A percentile compares a stretch with the other conserved stretches of the same genome.
Evolutionary conservation across 2,113 vertebrate genomes (phyloP).

Genomic region (Sitta europaea): DNA sequence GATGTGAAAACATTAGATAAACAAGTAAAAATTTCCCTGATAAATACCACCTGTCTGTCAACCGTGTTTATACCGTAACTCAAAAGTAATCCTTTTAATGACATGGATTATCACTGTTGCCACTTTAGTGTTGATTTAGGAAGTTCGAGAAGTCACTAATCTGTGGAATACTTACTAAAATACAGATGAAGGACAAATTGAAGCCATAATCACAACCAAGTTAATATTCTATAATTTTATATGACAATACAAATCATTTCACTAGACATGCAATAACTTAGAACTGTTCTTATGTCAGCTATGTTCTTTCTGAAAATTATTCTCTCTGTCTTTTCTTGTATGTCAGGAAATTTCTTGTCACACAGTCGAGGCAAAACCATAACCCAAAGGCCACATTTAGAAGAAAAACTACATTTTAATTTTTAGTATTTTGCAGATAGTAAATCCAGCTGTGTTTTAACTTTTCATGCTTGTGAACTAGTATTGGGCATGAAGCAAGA

Average conservation of each 20-base stretch:
- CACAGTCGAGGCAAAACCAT: neutral
- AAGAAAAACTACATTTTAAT: neutral
- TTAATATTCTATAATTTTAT: neutral
- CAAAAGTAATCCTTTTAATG: neutral
- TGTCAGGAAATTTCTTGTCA: neutral
- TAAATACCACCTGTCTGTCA: neutral
- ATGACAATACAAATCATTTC: neutral
- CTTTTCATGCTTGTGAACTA: neutral
- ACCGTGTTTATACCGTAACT: neutral
- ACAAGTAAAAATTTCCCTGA: neutral
- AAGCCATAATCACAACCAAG: neutral
- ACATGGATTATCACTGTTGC: neutral
- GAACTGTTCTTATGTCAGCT: neutral
- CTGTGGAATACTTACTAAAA: neutral
- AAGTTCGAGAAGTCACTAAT: neutral
- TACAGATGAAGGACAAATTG: neutral
- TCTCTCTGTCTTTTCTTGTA: neutral
- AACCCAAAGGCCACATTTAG: neutral
- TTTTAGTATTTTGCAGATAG: neutral
- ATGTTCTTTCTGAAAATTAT: neutral
- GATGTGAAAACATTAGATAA: neutral
- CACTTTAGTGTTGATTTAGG: neutral
- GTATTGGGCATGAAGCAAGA: neutral
- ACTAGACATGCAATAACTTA: neutral
- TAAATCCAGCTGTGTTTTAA: neutral